A percentile compares a stretch with the other conserved stretches of the same genome.
Evolutionary conservation across 2,113 vertebrate species (phyloP).

Genomic region (Fregata magnificens): DNA sequence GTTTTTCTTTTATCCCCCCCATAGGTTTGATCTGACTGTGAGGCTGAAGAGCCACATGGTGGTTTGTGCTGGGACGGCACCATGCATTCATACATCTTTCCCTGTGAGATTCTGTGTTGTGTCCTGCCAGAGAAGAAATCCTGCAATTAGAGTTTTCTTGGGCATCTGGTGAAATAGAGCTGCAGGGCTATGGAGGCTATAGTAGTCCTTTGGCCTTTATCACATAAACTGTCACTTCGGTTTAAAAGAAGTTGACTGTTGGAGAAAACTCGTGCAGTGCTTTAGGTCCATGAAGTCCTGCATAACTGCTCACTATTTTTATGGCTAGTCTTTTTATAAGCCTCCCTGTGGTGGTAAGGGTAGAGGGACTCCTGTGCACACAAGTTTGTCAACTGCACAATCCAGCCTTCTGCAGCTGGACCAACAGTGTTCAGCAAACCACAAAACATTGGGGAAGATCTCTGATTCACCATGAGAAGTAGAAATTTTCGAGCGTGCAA

Average conservation of each 20-base stretch:
- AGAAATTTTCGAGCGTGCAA: background rate
- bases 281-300: background rate
- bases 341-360: background rate
- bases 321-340: background rate
- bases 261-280: background rate
- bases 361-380: background rate
- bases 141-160: background rate
- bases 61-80: constrained; percentile 64
- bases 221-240: background rate
- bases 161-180: background rate
- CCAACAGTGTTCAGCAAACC: background rate
- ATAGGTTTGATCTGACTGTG: constrained; percentile 69
- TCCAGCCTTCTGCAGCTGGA: background rate
- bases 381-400: background rate
- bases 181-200: background rate
- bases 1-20: background rate
- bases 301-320: background rate
- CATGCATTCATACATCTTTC: constrained; percentile 65
- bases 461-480: background rate
- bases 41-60: constrained; percentile 74
- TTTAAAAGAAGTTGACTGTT: background rate
- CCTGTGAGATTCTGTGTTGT: constrained; percentile 43
- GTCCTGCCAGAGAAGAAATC: background rate
- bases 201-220: background rate
- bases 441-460: background rate